Evolutionary conservation across 2,113 vertebrate species (phyloP).

Genomic region (Ciconia boyciana): DNA sequence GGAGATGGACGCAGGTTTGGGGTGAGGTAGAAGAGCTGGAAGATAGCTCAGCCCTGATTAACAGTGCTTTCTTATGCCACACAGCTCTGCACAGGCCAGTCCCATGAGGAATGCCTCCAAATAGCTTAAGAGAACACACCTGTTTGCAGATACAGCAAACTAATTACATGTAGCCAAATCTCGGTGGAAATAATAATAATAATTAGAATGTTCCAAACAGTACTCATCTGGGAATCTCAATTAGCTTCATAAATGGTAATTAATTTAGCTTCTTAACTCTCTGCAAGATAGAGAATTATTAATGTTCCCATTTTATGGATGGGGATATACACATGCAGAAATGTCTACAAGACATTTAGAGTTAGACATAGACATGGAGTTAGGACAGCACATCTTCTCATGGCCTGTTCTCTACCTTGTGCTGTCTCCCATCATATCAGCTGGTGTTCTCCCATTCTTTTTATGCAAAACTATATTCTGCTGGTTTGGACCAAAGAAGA

Average conservation of each 20-base stretch:
- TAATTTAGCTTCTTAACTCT: slow-evolving; percentile 42
- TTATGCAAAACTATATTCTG: background rate
- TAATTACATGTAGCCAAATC: slow-evolving; percentile 28
- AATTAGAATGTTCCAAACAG: slow-evolving; percentile 32
- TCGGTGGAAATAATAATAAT: slow-evolving; percentile 42
- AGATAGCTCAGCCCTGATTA: background rate
- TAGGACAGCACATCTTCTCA: background rate
- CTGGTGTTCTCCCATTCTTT: background rate
- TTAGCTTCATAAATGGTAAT: slow-evolving; percentile 50
- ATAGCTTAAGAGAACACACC: background rate
- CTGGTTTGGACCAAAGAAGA: background rate
- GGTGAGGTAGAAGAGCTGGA: background rate
- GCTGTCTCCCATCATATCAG: background rate
- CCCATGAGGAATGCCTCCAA: background rate
- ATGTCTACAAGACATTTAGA: background rate
- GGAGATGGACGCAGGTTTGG: background rate
- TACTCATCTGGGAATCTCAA: slow-evolving; percentile 42
- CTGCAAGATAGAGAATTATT: background rate
- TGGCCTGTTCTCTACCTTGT: background rate
- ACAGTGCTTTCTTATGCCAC: background rate
- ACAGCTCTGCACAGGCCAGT: background rate
- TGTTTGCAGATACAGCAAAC: slow-evolving; percentile 18
- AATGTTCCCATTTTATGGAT: background rate
- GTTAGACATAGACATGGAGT: no score
- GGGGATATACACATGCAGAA: background rate